Conservation (phyloP, 2,888 invertebrate species). For the Petrophora chlorosata region DNA sequence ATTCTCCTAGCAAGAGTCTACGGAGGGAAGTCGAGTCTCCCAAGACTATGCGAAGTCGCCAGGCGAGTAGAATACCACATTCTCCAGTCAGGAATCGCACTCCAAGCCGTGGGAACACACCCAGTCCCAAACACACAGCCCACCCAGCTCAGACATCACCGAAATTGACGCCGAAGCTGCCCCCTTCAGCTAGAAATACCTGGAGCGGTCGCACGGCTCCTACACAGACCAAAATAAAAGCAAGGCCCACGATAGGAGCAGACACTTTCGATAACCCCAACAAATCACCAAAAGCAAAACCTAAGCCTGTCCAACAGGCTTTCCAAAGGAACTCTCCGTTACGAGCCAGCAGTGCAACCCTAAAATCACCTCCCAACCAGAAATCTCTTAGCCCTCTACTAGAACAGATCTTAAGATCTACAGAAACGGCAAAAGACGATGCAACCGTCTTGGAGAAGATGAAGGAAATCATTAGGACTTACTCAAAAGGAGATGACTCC, state of each 20-base stretch:
- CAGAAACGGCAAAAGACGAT: constrained; percentile 89
- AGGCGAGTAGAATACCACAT: constrained; percentile 75
- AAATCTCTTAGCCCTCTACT: constrained; percentile 86
- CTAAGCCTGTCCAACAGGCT: constrained; percentile 64
- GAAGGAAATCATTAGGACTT: constrained; percentile 84
- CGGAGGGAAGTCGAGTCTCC: constrained; percentile 64
- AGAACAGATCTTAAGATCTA: constrained; percentile 88
- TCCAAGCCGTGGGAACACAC: constrained; percentile 69
- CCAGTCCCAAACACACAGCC: constrained; percentile 72
- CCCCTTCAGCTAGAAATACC: constrained; percentile 85
- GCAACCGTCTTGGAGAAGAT: constrained; percentile 89
- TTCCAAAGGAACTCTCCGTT: constrained; percentile 82
- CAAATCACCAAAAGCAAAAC: constrained; percentile 85
- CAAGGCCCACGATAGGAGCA: constrained; percentile 67
- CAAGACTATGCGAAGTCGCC: constrained; percentile 68
- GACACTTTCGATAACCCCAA: constrained; percentile 80
- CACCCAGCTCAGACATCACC: constrained; percentile 70
- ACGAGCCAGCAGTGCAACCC: constrained; percentile 73
- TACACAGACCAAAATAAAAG: constrained; percentile 64
- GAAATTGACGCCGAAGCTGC: constrained; percentile 69
- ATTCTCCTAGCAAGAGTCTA: constrained; percentile 74
- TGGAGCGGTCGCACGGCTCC: constrained; percentile 88
- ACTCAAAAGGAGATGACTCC: constrained; percentile 75
- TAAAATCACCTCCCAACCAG: constrained; percentile 84
- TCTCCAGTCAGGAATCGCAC: constrained; percentile 69